These are phyloP conservation scores for Harpegnathos saltator DNA, from an alignment of 1,140 invertebrate species.

Conservation along the genomic window DNA sequence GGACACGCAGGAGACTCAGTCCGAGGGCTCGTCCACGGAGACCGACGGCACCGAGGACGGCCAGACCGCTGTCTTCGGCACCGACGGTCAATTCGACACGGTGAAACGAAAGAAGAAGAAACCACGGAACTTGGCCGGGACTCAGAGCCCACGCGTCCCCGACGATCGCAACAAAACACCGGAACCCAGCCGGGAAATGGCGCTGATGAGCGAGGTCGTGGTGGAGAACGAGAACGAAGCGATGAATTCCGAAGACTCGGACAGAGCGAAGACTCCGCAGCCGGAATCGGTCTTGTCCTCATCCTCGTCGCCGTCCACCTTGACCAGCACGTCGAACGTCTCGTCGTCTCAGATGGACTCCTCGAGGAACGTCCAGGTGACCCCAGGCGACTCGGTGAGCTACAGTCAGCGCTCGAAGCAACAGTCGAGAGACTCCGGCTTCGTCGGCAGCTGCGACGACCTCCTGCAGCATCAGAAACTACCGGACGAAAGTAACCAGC, in stretches of 20 bases:
- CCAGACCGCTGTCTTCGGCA: conserved; percentile 85
- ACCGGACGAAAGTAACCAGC: conserved; percentile 66
- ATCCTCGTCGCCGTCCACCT: conserved; percentile 61
- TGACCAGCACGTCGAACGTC: background rate
- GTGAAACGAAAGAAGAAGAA: conserved; percentile 93
- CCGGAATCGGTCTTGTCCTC: conserved; percentile 83
- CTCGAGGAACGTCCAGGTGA: conserved; percentile 26
- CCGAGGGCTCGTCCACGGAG: conserved; percentile 91
- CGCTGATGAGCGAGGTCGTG: conserved; percentile 73
- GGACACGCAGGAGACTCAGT: conserved; percentile 85
- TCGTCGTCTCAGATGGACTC: conserved; percentile 46
- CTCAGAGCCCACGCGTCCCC: conserved; percentile 81
- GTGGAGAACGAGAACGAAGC: conserved; percentile 78
- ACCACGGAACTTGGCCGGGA: conserved; percentile 83
- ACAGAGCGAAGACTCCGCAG: conserved; percentile 88
- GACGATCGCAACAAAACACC: conserved; percentile 86
- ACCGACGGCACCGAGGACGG: conserved; percentile 91
- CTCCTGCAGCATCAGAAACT: conserved; percentile 89
- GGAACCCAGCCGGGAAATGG: conserved; percentile 84
- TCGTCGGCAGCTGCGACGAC: conserved; percentile 95
- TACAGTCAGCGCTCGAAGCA: conserved; percentile 87
- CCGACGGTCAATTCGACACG: conserved; percentile 92
- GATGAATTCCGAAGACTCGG: conserved; percentile 83
- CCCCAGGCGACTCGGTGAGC: conserved; percentile 46
- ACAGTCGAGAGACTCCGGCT: conserved; percentile 94